Evolutionary conservation across 2,888 invertebrate genomes (phyloP).

Genomic region (Trilocha varians): DNA sequence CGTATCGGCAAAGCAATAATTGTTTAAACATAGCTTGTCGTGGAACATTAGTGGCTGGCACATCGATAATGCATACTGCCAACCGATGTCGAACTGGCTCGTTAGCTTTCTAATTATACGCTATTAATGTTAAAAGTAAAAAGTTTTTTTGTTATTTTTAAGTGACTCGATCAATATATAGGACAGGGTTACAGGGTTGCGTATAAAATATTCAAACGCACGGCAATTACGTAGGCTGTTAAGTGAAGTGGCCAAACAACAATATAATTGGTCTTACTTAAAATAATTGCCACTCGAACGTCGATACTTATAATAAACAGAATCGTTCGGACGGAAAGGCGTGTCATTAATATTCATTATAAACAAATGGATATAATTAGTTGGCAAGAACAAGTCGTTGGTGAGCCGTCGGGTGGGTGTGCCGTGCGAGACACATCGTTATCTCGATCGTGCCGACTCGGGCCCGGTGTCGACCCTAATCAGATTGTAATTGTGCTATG

Average conservation of each 20-base stretch:
- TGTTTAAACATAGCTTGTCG: constrained; percentile 64
- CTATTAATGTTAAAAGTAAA: constrained; percentile 18
- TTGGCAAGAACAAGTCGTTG: constrained; percentile 54
- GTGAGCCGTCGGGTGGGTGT: constrained; percentile 51
- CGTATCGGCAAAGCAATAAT: constrained; percentile 61
- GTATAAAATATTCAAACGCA: constrained; percentile 33
- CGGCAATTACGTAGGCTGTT: constrained; percentile 29
- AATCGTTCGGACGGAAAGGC: constrained; percentile 39
- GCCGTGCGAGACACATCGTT: constrained; percentile 51
- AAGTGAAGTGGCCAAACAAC: constrained; percentile 38
- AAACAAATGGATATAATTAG: constrained; percentile 69
- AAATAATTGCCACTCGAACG: constrained; percentile 51
- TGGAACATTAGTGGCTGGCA: constrained; percentile 48
- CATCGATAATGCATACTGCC: constrained; percentile 52
- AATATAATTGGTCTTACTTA: constrained; percentile 50
- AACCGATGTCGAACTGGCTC: constrained; percentile 30
- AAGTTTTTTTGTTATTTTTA: constrained; percentile 19
- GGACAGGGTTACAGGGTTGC: constrained; percentile 28
- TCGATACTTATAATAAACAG: constrained; percentile 51
- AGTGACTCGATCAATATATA: constrained; percentile 24
- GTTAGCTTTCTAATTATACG: constrained; percentile 46
- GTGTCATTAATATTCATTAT: constrained; percentile 64
- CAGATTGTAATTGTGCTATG: constrained; percentile 55
- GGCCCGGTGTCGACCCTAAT: constrained; percentile 42
- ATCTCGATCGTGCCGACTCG: constrained; percentile 40